phyloP scores from a whole-genome alignment of 2,797 vertebrate species.

The Knipowitschia caucasica region DNA sequence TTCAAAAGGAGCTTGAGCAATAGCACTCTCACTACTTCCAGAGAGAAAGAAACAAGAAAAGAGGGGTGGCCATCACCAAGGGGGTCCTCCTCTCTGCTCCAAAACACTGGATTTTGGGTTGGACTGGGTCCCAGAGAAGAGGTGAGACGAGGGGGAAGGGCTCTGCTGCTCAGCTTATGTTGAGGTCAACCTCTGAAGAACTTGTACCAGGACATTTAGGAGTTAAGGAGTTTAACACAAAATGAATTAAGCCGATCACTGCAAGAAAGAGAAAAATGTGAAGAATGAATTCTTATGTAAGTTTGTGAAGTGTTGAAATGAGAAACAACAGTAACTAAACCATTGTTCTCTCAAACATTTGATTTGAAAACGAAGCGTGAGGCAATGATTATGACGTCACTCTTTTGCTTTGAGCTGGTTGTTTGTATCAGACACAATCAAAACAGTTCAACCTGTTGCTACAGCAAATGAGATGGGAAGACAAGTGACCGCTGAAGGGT shows the following conservation, averaged over 20 bases:
- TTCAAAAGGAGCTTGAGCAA: slow-evolving; percentile 73
- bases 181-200: slow-evolving; percentile 30
- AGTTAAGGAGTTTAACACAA: slow-evolving; percentile 12
- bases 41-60: slow-evolving; percentile 45
- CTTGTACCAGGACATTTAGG: slow-evolving; percentile 16
- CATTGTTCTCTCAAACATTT: not conserved
- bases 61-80: slow-evolving; percentile 46
- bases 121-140: slow-evolving; percentile 24
- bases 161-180: slow-evolving; percentile 13
- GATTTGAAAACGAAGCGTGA: slow-evolving; percentile 1
- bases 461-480: not conserved
- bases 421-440: slow-evolving; percentile 19
- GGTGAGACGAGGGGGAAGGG: slow-evolving; percentile 38
- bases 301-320: not conserved
- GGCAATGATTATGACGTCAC: not conserved
- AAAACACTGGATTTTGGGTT: slow-evolving; percentile 56
- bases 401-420: slow-evolving; percentile 6
- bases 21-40: slow-evolving; percentile 65
- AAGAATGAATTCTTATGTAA: slow-evolving; percentile 8
- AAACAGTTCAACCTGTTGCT: slow-evolving; percentile 27
- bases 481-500: not conserved
- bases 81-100: slow-evolving; percentile 51
- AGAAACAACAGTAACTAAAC: not conserved
- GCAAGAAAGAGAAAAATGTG: slow-evolving; percentile 6
- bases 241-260: slow-evolving; percentile 25